phyloP scores from a whole-genome alignment of 1,140 invertebrate genomes.

The Helicoverpa armigera region DNA sequence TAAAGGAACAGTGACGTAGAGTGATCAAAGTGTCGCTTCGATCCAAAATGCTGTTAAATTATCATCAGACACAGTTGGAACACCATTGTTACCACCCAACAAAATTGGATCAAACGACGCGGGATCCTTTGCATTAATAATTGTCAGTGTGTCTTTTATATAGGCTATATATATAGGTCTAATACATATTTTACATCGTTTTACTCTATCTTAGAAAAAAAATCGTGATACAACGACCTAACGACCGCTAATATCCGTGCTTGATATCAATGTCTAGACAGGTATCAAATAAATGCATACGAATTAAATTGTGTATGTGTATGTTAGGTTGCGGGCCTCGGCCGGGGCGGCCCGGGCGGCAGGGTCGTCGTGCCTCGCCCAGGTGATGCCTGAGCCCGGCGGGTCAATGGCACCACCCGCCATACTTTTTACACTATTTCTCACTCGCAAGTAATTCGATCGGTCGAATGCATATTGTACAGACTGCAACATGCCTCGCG shows the following conservation, averaged over 20 bases:
- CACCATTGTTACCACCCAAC: neutral
- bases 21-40: neutral
- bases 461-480: slow-evolving; percentile 39
- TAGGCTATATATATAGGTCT: neutral
- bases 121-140: too few species aligned
- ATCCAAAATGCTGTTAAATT: too few species aligned
- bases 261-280: slow-evolving; percentile 10
- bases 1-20: neutral
- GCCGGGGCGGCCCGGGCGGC: slow-evolving; percentile 12
- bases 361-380: slow-evolving; percentile 45
- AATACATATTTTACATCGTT: slow-evolving; percentile 8
- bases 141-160: neutral
- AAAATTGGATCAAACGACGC: too few species aligned
- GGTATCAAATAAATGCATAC: neutral
- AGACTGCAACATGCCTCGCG: slow-evolving; percentile 10
- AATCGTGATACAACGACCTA: slow-evolving; percentile 8
- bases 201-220: neutral
- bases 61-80: too few species aligned
- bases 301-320: slow-evolving; percentile 1
- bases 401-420: slow-evolving; percentile 52
- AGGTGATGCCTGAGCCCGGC: slow-evolving; percentile 44
- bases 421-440: slow-evolving; percentile 50
- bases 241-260: slow-evolving; percentile 11
- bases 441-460: slow-evolving; percentile 47
- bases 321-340: neutral